A percentile compares a stretch with the other conserved stretches of the same genome.
Evolutionary conservation across 2,888 invertebrate species (phyloP).

Genomic region (Drepanosiphum platanoidis): DNA sequence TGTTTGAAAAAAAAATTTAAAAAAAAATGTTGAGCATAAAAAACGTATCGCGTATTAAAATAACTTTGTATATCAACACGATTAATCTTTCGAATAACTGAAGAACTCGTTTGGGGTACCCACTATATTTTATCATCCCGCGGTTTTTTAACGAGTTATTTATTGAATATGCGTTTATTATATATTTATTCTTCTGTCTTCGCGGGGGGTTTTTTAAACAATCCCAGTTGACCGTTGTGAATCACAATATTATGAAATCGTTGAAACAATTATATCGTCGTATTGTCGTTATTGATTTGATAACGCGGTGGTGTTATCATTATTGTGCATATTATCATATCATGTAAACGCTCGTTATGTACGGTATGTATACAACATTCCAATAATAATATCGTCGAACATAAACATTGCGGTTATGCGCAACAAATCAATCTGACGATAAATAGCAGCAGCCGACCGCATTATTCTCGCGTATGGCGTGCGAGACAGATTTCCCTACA

Average conservation of each 20-base stretch:
- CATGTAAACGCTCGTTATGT: background rate
- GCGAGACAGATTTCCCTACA: constrained; percentile 11
- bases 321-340: too few species aligned
- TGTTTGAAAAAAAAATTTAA: background rate
- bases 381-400: background rate
- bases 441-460: background rate
- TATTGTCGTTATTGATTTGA: constrained; percentile 1
- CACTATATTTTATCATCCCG: background rate
- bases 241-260: too few species aligned
- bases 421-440: constrained; percentile 15
- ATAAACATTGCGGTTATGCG: background rate
- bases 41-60: constrained; percentile 2
- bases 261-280: too few species aligned
- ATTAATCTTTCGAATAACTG: constrained; percentile 37
- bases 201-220: too few species aligned
- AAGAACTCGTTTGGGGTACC: constrained; percentile 7
- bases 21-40: background rate
- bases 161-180: too few species aligned
- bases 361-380: too few species aligned
- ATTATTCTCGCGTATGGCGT: constrained; percentile 5
- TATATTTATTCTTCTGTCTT: too few species aligned
- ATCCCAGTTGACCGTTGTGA: too few species aligned
- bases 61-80: background rate
- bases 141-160: constrained; percentile 13
- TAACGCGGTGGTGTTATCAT: background rate